phyloP scores from a whole-genome alignment of 2,113 vertebrate species.

The Chaetodon trifascialis region DNA sequence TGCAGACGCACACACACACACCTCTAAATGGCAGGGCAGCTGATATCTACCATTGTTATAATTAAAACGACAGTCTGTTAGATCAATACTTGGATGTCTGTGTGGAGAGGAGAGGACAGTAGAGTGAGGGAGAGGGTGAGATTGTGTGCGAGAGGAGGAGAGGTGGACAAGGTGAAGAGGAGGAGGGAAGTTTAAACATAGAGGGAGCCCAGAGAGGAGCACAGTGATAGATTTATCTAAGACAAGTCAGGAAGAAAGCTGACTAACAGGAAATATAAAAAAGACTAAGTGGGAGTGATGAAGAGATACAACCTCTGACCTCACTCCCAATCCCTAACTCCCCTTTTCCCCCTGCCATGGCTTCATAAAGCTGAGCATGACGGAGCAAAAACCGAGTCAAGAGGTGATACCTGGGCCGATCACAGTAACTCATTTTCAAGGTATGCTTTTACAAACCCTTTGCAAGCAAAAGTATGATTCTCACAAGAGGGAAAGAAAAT shows the following conservation, averaged over 20 bases:
- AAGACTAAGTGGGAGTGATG: constrained; percentile 12
- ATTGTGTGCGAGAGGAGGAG: not conserved
- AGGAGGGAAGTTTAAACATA: constrained; percentile 1
- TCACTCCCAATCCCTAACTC: not conserved
- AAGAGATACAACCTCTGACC: not conserved
- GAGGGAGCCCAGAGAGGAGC: constrained; percentile 58
- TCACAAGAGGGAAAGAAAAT: constrained; percentile 45
- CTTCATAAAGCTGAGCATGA: not conserved
- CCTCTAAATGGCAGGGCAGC: constrained; percentile 85
- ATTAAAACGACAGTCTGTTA: constrained; percentile 92
- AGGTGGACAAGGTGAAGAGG: constrained; percentile 68
- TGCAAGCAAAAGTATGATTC: not conserved
- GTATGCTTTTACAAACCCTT: too few species aligned
- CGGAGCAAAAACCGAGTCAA: too few species aligned
- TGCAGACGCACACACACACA: constrained; percentile 22
- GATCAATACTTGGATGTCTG: constrained; percentile 95
- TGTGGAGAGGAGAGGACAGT: constrained; percentile 82
- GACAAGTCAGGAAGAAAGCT: constrained; percentile 80
- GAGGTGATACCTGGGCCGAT: too few species aligned
- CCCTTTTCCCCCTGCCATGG: not conserved
- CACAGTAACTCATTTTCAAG: too few species aligned
- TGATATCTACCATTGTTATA: constrained; percentile 92
- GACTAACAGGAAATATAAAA: constrained; percentile 26
- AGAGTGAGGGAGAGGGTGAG: constrained; percentile 74
- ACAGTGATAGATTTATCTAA: constrained; percentile 91